phyloP scores from a whole-genome alignment of 2,888 invertebrate genomes.

The Diarsia rubi region DNA sequence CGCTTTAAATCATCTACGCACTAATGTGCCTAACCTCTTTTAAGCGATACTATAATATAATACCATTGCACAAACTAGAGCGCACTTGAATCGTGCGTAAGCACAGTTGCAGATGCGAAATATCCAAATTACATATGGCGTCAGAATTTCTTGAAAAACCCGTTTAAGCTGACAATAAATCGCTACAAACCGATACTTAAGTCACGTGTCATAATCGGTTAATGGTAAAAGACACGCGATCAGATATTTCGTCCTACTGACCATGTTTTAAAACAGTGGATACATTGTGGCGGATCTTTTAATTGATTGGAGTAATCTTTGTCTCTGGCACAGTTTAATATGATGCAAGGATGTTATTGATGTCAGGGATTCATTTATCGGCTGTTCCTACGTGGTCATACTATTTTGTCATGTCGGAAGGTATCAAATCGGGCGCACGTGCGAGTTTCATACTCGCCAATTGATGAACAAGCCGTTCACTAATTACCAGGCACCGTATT shows the following conservation, averaged over 20 bases:
- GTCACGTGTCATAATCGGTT: constrained; percentile 44
- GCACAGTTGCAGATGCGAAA: constrained; percentile 44
- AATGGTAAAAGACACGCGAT: constrained; percentile 62
- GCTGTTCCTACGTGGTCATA: no score
- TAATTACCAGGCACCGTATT: no score
- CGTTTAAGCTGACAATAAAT: constrained; percentile 33
- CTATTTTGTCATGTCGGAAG: no score
- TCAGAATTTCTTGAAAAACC: constrained; percentile 22
- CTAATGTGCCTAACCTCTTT: background rate
- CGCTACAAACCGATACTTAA: constrained; percentile 27
- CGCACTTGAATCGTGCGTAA: constrained; percentile 32
- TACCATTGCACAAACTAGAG: constrained; percentile 8
- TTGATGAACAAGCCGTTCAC: no score
- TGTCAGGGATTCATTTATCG: constrained; percentile 38
- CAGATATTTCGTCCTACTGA: constrained; percentile 41
- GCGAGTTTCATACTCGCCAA: no score
- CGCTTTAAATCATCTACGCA: background rate
- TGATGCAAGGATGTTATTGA: constrained; percentile 39
- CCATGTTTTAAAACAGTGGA: constrained; percentile 44
- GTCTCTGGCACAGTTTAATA: constrained; percentile 21
- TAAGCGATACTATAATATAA: background rate
- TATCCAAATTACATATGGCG: constrained; percentile 17
- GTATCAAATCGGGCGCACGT: no score
- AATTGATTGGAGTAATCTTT: constrained; percentile 56
- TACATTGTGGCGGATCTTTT: constrained; percentile 48